Evolutionary conservation across 2,113 vertebrate species (phyloP), one percentile per base, ranked within the genome.

Genomic region (Brachirus orientalis): DNA sequence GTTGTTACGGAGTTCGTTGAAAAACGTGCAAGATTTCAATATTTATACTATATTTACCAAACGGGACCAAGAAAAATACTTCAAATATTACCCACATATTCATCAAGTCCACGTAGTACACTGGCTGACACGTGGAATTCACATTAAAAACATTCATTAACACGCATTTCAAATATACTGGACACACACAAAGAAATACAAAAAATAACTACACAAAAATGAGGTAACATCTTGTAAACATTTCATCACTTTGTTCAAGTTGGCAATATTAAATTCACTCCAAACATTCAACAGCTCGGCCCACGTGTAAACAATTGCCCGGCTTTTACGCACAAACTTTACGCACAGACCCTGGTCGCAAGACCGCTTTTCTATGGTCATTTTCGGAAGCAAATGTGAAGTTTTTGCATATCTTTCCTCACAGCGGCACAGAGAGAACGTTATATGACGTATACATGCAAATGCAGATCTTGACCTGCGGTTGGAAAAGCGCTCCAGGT

Each of bases 171-270:
- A 82, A 82, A 74, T 72, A 48, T 75, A 83, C 69, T n/a, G n/a
- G n/a, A 59, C 8, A 38, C 8, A 38, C 8, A 52, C 50, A 52
- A 33, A 77, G 66, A 18, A 36, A 50, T 8, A 50, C 3, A 6
- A n/a, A n/a, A n/a, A n/a, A n/a, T n/a, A n/a, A n/a, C n/a, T 37
- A 51, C 37, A 72, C 83, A 84, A 36, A 77, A 41, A 83, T 84
- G 86, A 92, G 90, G 88, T 91, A 89, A 93, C 84, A 80, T 69
- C 72, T 74, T 92, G 92, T 93, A 92, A 92, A 92, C 92, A 92
- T 91, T 57, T 63, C 40, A 46, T 86, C 59, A 80, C 67, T 90
- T 86, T 83, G 83, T 86, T 85, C 75, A 84, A 89, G 74, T 89
- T 90, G 83, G 87, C 86, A 90, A 83, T 45, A 60, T 75, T 59